These are phyloP conservation scores for Neopipo cinnamomea DNA, from an alignment of 2,113 vertebrate species.

Conservation along the genomic window DNA sequence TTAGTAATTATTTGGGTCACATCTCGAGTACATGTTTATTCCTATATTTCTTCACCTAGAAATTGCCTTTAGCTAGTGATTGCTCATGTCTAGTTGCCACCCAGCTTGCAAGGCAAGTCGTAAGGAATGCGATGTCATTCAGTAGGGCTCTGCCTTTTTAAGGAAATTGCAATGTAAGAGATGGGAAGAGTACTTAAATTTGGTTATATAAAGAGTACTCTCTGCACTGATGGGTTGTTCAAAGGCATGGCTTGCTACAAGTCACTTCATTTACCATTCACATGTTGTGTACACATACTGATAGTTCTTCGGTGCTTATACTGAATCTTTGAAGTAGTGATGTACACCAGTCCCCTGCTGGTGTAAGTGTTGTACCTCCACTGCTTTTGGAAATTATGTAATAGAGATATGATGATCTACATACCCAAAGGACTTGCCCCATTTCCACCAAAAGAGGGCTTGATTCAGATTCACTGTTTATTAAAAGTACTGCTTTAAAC, in stretches of 20 bases:
- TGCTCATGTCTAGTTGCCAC: not conserved
- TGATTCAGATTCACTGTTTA: not conserved
- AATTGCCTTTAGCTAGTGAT: not conserved
- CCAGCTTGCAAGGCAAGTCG: not conserved
- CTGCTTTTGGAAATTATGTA: not conserved
- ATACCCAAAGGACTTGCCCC: not conserved
- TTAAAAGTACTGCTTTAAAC: not conserved
- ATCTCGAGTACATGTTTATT: not conserved
- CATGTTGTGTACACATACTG: fast-evolving
- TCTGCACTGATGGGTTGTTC: not conserved
- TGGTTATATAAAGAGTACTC: not conserved
- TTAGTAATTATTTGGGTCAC: not conserved
- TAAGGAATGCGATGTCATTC: not conserved
- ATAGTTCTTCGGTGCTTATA: not conserved
- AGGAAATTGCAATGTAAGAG: not conserved
- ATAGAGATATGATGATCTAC: not conserved
- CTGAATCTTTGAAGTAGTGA: not conserved
- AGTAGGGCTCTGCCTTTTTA: not conserved
- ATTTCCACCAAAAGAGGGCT: not conserved
- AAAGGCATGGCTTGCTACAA: not conserved
- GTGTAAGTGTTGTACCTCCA: not conserved
- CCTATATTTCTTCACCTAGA: not conserved
- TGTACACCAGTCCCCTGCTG: not conserved
- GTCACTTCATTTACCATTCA: not conserved
- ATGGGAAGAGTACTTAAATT: not conserved